Evolutionary conservation across 2,888 invertebrate genomes (phyloP), one percentile per base, ranked within the genome.

Genomic region (Nudaria mundana): DNA sequence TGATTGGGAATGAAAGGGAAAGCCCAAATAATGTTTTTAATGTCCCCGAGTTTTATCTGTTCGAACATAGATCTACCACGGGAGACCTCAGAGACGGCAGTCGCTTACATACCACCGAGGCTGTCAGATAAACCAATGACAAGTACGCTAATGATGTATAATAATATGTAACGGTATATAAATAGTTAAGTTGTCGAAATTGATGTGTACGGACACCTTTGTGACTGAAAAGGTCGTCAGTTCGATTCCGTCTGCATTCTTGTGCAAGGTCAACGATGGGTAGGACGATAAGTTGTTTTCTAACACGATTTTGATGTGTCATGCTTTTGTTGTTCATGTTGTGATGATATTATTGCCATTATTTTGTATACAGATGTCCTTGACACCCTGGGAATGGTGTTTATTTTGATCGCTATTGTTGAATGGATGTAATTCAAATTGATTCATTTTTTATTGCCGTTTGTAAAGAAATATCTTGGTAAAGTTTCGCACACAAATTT

Each of bases 201-300:
- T 23, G 40, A 46, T 47, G 32, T 25, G 49, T 40, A 52, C 44
- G 40, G 53, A 52, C 52, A 45, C 41, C 13, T 52, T 39, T 38
- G 42, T 44, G 38, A 20, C 39, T 47, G 12, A 55, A n/a, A 51
- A 56, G 56, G 52, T 58, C 56, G 31, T 14, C 11, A 25, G 45
- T 52, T 58, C 31, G 38, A 32, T 20, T 35, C 41, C 36, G 25
- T 22, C 40, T 45, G 39, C 55, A 58, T 56, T 55, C 48, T 48
- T 58, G 59, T 13, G 55, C 59, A 45, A 58, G 56, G 59, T 48
- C 42, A 30, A 25, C 12, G 46, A 55, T 46, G 45, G 44, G 48
- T 23, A 6, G 26, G 8, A n/a, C 42, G 57, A 52, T 48, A 46
- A 46, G 36, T 55, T 24, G 26, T 47, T 43, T 51, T 52, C 44